Evolutionary conservation across 1,140 invertebrate species (phyloP).

Genomic region (Plutomurus gul): DNA sequence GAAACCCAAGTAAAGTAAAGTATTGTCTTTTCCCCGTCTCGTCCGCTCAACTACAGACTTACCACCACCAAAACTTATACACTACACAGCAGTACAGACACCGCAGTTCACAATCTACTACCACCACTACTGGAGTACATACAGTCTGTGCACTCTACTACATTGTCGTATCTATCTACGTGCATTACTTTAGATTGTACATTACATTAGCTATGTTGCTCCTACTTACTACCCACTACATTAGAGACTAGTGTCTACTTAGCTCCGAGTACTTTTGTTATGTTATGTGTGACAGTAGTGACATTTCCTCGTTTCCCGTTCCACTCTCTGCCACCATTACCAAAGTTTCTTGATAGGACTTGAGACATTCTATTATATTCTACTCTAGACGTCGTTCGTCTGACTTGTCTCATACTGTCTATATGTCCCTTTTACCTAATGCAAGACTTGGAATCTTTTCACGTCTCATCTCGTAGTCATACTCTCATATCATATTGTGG

Average conservation of each 20-base stretch:
- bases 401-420: not conserved
- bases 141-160: not conserved
- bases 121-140: not conserved
- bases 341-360: constrained; percentile 17
- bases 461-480: constrained; percentile 6
- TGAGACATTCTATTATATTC: not conserved
- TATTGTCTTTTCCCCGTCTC: not conserved
- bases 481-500: not conserved
- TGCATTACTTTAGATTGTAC: constrained; percentile 20
- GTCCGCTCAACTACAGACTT: too few species aligned
- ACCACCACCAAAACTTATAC: too few species aligned
- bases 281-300: constrained; percentile 18
- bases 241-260: constrained; percentile 3
- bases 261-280: constrained; percentile 12
- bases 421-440: not conserved
- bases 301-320: constrained; percentile 25
- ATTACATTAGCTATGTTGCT: not conserved
- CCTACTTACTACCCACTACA: not conserved
- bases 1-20: not conserved
- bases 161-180: not conserved
- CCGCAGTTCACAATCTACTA: not conserved
- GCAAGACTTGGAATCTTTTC: not conserved
- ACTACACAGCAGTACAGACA: too few species aligned
- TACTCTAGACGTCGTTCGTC: too few species aligned
- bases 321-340: constrained; percentile 19